Percentiles rank a stretch among this genome's conserved stretches.
phyloP scores from a whole-genome alignment of 2,888 invertebrate species.

The Lasioglossum lativentre region DNA sequence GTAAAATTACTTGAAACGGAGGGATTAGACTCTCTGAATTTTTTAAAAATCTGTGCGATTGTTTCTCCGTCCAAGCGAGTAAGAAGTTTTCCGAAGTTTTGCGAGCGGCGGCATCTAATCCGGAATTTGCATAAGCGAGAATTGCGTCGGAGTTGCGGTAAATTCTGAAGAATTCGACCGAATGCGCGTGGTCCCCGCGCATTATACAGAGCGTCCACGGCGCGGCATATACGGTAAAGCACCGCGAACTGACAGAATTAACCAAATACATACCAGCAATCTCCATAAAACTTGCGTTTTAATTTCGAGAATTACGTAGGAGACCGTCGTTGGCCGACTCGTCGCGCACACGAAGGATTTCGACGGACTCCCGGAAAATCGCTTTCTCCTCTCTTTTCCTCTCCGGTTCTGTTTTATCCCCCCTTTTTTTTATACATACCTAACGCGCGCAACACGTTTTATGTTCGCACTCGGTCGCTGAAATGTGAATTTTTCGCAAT shows the following conservation, averaged over 20 bases:
- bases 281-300: slow-evolving; percentile 15
- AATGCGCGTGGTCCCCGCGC: neutral
- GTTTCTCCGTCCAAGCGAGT: neutral
- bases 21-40: neutral
- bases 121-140: slow-evolving; percentile 42
- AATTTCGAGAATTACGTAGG: slow-evolving; percentile 15
- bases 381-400: neutral
- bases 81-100: neutral
- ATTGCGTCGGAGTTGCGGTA: slow-evolving; percentile 19
- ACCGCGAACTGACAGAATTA: slow-evolving; percentile 4
- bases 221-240: slow-evolving; percentile 20
- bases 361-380: slow-evolving; percentile 27
- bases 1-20: neutral
- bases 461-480: neutral
- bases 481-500: slow-evolving; percentile 18
- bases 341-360: neutral
- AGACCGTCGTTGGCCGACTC: neutral
- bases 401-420: neutral
- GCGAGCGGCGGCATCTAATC: neutral
- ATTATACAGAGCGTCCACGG: slow-evolving; percentile 30
- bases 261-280: slow-evolving; percentile 28
- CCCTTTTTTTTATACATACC: neutral
- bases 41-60: neutral
- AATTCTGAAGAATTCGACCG: slow-evolving; percentile 32
- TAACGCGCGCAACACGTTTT: neutral